These are phyloP conservation scores for Coracias cyanogaster DNA, from an alignment of 2,797 vertebrate species.

Conservation along the genomic window DNA sequence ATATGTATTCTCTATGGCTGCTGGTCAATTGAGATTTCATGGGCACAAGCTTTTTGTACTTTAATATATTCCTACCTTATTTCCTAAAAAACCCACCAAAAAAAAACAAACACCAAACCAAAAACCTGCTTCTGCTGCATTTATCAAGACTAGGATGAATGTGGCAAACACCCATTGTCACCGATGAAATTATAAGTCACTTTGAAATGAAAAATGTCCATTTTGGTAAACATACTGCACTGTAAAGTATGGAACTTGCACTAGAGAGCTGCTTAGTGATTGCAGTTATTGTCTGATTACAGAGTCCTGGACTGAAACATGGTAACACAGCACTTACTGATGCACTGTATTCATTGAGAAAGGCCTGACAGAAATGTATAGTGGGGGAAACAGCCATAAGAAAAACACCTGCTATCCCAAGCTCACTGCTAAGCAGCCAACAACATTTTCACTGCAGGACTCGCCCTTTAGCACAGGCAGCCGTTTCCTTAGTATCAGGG, in stretches of 20 bases:
- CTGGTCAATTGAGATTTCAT: neutral
- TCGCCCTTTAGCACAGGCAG: neutral
- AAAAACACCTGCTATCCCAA: neutral
- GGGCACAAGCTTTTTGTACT: neutral
- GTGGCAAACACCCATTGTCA: neutral
- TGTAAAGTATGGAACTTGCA: neutral
- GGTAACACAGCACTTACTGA: neutral
- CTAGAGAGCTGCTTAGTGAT: neutral
- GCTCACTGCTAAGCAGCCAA: neutral
- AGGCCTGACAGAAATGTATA: neutral
- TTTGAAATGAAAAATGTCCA: slow-evolving; percentile 14
- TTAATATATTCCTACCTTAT: neutral
- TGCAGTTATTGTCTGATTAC: neutral
- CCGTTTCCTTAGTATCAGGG: neutral
- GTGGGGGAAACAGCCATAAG: neutral
- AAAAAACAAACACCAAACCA: neutral
- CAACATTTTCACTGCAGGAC: neutral
- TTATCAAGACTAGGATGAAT: neutral
- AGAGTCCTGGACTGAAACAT: neutral
- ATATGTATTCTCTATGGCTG: neutral
- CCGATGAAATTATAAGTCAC: neutral
- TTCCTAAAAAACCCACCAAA: neutral
- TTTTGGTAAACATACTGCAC: slow-evolving; percentile 5
- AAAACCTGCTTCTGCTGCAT: neutral
- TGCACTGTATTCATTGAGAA: neutral